Evolutionary conservation across 2,113 vertebrate genomes (phyloP).

Genomic region (Istiophorus platypterus): DNA sequence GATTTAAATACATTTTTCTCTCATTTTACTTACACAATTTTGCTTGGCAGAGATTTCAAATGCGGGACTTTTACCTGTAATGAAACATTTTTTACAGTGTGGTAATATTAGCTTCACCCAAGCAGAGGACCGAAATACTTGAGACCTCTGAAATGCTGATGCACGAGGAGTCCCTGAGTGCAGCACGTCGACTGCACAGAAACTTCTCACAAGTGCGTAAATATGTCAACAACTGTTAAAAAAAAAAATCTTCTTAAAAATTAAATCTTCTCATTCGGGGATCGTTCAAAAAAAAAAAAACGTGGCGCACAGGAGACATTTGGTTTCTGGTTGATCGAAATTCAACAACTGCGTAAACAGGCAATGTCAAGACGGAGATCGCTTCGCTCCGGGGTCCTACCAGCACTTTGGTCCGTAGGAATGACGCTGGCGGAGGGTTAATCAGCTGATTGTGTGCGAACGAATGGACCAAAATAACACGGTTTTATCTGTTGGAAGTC

Average conservation of each 20-base stretch:
- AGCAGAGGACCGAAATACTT: background rate
- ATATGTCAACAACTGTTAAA: background rate
- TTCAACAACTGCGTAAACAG: constrained; percentile 32
- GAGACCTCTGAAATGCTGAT: background rate
- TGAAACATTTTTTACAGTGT: background rate
- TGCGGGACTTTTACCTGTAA: background rate
- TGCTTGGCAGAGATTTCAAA: background rate
- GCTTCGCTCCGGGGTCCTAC: constrained; percentile 54
- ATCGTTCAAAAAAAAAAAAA: background rate
- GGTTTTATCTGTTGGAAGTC: constrained; percentile 15
- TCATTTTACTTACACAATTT: background rate
- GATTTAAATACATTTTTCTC: background rate
- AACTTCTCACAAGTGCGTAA: background rate
- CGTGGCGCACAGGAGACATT: rapidly evolving
- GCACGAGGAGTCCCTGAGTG: constrained; percentile 4
- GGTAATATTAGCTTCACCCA: background rate
- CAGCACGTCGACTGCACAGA: background rate
- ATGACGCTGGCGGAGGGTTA: constrained; percentile 72
- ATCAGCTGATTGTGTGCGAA: constrained; percentile 78
- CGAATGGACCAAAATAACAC: constrained; percentile 59
- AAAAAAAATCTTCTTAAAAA: background rate
- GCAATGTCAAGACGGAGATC: constrained; percentile 46
- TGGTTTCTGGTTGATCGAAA: background rate
- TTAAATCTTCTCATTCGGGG: background rate
- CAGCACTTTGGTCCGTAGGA: constrained; percentile 16